These are phyloP conservation scores for Virgularia gustaviana DNA, from an alignment of 92 coral and sea anemone species.

Conservation along the genomic window DNA sequence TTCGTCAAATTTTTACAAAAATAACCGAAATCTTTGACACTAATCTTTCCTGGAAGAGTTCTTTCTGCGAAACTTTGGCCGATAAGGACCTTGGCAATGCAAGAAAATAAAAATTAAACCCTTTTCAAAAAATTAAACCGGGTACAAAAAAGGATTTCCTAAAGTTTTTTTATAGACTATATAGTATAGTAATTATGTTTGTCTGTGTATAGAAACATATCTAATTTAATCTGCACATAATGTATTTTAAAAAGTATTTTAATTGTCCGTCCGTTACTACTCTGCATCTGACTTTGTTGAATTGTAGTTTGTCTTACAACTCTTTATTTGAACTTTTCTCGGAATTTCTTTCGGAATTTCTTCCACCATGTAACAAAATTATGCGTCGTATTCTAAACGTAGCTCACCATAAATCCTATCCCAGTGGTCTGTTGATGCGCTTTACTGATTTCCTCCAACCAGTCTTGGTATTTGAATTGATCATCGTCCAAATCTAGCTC, in stretches of 20 bases:
- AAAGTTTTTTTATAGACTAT: too few relatives aligned
- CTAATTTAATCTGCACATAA: too few relatives aligned
- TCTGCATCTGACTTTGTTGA: too few relatives aligned
- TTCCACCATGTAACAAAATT: too few relatives aligned
- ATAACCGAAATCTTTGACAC: conserved; percentile 64
- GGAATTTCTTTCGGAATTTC: too few relatives aligned
- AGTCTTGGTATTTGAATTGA: conserved; percentile 23
- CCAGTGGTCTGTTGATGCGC: conserved; percentile 32
- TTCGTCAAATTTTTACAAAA: conserved; percentile 59
- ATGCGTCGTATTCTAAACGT: too few relatives aligned
- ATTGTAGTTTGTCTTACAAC: too few relatives aligned
- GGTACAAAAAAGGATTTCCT: background rate
- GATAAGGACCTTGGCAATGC: conserved; percentile 59
- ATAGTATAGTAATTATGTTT: too few relatives aligned
- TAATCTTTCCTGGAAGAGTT: conserved; percentile 71
- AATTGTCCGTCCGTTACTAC: too few relatives aligned
- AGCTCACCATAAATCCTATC: conserved; percentile 31
- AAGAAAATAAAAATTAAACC: background rate
- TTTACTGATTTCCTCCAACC: conserved; percentile 25
- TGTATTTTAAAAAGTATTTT: too few relatives aligned
- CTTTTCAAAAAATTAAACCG: background rate
- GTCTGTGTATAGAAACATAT: too few relatives aligned
- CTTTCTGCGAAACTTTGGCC: conserved; percentile 89
- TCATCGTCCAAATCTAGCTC: conserved; percentile 30
- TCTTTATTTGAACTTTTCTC: too few relatives aligned